Percentiles rank a stretch among this genome's conserved stretches.
Conservation (phyloP, 2,797 vertebrate genomes). For the Aselliscus stoliczkanus region DNA sequence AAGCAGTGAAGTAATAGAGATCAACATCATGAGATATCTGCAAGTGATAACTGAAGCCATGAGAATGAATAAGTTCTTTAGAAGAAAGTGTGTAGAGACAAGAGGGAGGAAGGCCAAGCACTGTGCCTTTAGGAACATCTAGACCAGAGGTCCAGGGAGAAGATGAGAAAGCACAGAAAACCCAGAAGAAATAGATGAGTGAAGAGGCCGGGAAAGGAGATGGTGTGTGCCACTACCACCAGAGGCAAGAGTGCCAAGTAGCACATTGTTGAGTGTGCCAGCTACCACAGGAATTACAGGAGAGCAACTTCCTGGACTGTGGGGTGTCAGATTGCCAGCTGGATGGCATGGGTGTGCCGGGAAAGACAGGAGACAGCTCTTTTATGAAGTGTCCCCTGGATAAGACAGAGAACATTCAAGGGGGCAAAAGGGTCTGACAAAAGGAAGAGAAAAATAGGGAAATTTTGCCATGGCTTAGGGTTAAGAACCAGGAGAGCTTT, state of each 20-base stretch:
- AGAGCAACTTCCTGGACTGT: neutral
- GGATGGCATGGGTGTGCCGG: rapidly evolving
- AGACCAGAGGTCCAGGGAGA: neutral
- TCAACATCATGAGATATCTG: neutral
- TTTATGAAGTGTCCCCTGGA: neutral
- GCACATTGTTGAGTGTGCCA: neutral
- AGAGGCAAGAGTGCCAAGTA: neutral
- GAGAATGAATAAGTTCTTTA: neutral
- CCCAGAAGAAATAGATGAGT: neutral
- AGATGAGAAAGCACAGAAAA: neutral
- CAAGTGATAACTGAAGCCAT: neutral
- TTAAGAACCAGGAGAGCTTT: neutral
- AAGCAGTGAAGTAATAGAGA: neutral
- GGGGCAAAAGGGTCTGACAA: neutral
- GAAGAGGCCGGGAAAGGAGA: neutral
- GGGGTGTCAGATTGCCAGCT: neutral
- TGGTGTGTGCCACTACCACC: neutral
- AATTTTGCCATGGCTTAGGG: neutral
- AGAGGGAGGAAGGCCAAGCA: neutral
- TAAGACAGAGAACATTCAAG: neutral
- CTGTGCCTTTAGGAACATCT: neutral
- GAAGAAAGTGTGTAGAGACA: neutral
- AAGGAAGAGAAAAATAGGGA: neutral
- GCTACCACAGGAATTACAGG: neutral
- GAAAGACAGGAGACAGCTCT: neutral